phyloP scores from a whole-genome alignment of 1,140 invertebrate genomes.

The Aradophagus sp. region DNA sequence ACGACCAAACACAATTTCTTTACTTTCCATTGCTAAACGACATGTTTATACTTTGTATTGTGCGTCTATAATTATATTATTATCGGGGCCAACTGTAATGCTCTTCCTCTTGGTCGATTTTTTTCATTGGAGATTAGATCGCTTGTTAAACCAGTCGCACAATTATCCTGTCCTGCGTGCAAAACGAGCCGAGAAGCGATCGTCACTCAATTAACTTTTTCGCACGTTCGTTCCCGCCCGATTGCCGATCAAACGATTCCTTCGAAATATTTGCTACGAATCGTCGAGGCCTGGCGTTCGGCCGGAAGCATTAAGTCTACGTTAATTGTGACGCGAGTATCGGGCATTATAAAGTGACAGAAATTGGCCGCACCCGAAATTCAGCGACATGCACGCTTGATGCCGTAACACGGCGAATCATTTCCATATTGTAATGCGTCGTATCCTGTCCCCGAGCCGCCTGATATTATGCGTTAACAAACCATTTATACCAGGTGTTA shows the following conservation, averaged over 20 bases:
- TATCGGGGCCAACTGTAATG: too few relatives aligned
- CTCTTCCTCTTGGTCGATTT: too few relatives aligned
- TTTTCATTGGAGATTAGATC: slow-evolving; percentile 19
- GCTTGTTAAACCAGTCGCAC: not conserved
- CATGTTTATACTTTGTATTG: too few relatives aligned
- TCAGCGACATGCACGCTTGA: slow-evolving; percentile 48
- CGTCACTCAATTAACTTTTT: slow-evolving; percentile 25
- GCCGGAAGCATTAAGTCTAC: slow-evolving; percentile 42
- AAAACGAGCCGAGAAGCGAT: slow-evolving; percentile 22
- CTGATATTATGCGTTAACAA: slow-evolving; percentile 73
- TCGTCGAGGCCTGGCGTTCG: not conserved
- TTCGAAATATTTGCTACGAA: slow-evolving; percentile 1
- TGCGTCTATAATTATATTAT: too few relatives aligned
- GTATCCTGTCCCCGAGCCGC: slow-evolving; percentile 70
- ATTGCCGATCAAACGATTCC: not conserved
- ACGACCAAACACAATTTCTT: too few relatives aligned
- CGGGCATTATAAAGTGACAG: slow-evolving; percentile 65
- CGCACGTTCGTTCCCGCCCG: slow-evolving; percentile 21
- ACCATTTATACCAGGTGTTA: slow-evolving; percentile 75
- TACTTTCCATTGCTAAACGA: too few relatives aligned
- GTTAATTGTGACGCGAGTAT: slow-evolving; percentile 47
- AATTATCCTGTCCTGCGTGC: slow-evolving; percentile 4
- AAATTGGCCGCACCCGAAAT: slow-evolving; percentile 71
- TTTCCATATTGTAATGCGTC: slow-evolving; percentile 74
- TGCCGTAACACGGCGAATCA: slow-evolving; percentile 62